Evolutionary conservation across 2,888 invertebrate species (phyloP), one percentile per base, ranked within the genome.

Genomic region (Enoplolaimus lenunculus): DNA sequence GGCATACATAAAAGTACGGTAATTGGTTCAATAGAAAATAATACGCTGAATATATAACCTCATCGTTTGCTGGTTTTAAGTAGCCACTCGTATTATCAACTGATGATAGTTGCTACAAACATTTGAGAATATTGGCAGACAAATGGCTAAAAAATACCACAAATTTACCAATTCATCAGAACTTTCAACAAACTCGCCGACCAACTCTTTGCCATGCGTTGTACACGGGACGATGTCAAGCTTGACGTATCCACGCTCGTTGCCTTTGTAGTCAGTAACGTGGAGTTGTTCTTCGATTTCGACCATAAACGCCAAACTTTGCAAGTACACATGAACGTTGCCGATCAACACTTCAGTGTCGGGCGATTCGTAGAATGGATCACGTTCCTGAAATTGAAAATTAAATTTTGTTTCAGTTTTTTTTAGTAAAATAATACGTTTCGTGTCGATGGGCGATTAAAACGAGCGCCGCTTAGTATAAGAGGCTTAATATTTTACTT

Each of bases 351-450:
- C 82, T 66, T 83, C 83, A 1, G 81, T 80, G 69, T 83, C 81
- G 16, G 81, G 78, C 69, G 84, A 82, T 75, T 85, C 85, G 70
- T 80, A 77, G 77, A 85, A 85, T 1, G 85, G 85, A 77, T 85
- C 85, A 65, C 82, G 78, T 16, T 84, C 84, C 83, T 84, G 72
- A 21, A 30, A 72, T 21, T 30, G 16, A 68, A 66, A 31, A 16
- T 16, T 64, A n/a, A n/a, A n/a, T n/a, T n/a, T n/a, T n/a, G n/a
- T n/a, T n/a, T n/a, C n/a, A n/a, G n/a, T n/a, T n/a, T n/a, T n/a
- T n/a, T n/a, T n/a, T n/a, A n/a, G n/a, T n/a, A n/a, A n/a, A n/a
- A n/a, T n/a, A n/a, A n/a, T n/a, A n/a, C n/a, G n/a, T n/a, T n/a
- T n/a, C n/a, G n/a, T n/a, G n/a, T n/a, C n/a, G n/a, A n/a, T n/a